These are phyloP conservation scores for Datnioides undecimradiatus DNA, from an alignment of 2,113 vertebrate species.

Conservation along the genomic window DNA sequence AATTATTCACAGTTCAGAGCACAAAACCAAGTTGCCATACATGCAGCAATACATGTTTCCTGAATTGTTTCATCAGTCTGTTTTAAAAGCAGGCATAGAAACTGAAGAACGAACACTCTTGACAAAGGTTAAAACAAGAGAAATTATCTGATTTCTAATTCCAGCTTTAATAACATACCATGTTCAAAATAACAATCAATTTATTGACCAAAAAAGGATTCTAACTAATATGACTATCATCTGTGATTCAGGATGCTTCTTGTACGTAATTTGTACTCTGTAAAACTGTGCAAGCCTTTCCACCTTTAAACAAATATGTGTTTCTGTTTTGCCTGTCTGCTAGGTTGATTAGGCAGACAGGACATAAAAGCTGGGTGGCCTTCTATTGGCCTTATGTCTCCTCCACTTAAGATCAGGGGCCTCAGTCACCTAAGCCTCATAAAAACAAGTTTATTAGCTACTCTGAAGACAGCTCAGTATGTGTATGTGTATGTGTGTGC, in stretches of 20 bases:
- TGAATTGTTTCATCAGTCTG: too few species aligned
- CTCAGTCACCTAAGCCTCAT: slow-evolving; percentile 84
- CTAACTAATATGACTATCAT: not conserved
- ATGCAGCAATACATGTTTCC: too few species aligned
- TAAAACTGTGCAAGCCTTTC: not conserved
- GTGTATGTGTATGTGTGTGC: slow-evolving; percentile 12
- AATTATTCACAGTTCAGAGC: not conserved
- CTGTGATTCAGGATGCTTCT: slow-evolving; percentile 13
- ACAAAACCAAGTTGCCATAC: too few species aligned
- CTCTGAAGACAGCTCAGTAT: slow-evolving; percentile 74
- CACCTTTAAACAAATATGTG: not conserved
- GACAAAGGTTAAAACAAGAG: too few species aligned
- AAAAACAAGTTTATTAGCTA: slow-evolving; percentile 90
- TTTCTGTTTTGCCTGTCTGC: slow-evolving; percentile 42
- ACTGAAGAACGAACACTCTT: too few species aligned
- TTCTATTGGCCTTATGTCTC: slow-evolving; percentile 90
- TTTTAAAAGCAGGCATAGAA: too few species aligned
- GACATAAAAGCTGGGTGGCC: slow-evolving; percentile 88
- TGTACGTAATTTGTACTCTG: slow-evolving; percentile 16
- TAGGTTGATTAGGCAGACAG: slow-evolving; percentile 76
- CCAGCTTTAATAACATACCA: too few species aligned
- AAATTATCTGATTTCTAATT: too few species aligned
- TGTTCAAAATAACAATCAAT: not conserved
- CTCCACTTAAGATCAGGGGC: slow-evolving; percentile 88
- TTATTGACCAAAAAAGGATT: not conserved